Evolutionary conservation across 2,888 invertebrate genomes (phyloP), one percentile per base, ranked within the genome.

Genomic region (Andrena dorsata): DNA sequence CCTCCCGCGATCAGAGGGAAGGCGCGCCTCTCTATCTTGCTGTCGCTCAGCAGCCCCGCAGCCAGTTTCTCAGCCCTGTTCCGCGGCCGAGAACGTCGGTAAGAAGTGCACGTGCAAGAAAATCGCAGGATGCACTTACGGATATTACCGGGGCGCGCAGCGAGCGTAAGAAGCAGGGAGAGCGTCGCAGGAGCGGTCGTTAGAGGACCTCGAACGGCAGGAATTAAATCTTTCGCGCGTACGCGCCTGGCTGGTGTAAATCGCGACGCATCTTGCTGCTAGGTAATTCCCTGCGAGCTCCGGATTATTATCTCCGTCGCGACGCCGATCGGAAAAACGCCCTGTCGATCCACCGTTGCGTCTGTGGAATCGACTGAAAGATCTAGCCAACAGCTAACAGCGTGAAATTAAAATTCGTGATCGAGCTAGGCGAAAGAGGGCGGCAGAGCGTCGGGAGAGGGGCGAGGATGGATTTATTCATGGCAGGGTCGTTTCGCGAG

Each of bases 61-160:
- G 41, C 41, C 28, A 2, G 8, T 35, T 58, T 51, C 13, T 26
- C 23, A 20, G 32, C 30, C 32, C 49, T 41, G 30, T 56, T 53
- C 16, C 51, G 53, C 82, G 35, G 53, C 56, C 32, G 58, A 82
- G 80, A 78, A 78, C 83, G 74, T 85, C 76, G 83, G 85, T 78
- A 82, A 73, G 75, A 80, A 83, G 73, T 49, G 78, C 79, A 79
- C 83, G 84, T 70, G 82, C 83, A 83, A 87, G 83, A 89, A 90
- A 90, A 86, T 89, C 84, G 86, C 83, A 75, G 78, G 84, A 83
- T 89, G 91, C 90, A 91, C 91, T 91, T 85, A 89, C 86, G 84
- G 88, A 90, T 90, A 91, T 90, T 91, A 80, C 86, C 70, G 51
- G 41, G 71, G 66, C 78, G 60, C 71, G 77, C 61, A 66, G 73